Evolutionary conservation across 2,797 vertebrate genomes (phyloP).

Genomic region (Dallia pectoralis): DNA sequence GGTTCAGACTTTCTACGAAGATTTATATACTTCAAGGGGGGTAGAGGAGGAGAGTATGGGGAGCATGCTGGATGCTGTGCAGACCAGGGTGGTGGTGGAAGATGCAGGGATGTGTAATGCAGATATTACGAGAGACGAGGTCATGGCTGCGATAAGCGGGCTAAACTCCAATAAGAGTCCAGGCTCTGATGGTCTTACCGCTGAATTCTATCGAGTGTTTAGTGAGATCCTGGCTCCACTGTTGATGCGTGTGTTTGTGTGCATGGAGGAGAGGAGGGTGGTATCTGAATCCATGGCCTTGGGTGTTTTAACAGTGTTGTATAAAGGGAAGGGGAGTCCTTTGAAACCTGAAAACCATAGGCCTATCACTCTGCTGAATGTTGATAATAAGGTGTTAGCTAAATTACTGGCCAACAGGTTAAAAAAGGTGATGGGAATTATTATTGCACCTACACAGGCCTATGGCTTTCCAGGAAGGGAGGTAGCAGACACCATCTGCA

Average conservation of each 20-base stretch:
- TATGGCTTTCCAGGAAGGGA: not conserved
- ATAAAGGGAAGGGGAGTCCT: not conserved
- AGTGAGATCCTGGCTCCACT: not conserved
- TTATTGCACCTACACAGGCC: not conserved
- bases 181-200: not conserved
- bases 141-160: not conserved
- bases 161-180: not conserved
- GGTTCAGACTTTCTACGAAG: not conserved
- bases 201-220: not conserved
- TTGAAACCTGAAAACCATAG: not conserved
- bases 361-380: not conserved
- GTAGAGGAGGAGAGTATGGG: not conserved
- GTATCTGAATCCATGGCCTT: not conserved
- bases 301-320: not conserved
- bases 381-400: not conserved
- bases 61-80: not conserved
- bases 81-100: not conserved
- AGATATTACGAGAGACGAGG: not conserved
- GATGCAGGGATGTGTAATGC: not conserved
- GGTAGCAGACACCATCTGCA: not conserved
- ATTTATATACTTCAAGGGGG: not conserved
- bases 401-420: not conserved
- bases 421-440: not conserved
- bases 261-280: not conserved
- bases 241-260: not conserved